Base-by-base conservation (phyloP, 2,113 vertebrate species). In the Microcebus murinus region DNA sequence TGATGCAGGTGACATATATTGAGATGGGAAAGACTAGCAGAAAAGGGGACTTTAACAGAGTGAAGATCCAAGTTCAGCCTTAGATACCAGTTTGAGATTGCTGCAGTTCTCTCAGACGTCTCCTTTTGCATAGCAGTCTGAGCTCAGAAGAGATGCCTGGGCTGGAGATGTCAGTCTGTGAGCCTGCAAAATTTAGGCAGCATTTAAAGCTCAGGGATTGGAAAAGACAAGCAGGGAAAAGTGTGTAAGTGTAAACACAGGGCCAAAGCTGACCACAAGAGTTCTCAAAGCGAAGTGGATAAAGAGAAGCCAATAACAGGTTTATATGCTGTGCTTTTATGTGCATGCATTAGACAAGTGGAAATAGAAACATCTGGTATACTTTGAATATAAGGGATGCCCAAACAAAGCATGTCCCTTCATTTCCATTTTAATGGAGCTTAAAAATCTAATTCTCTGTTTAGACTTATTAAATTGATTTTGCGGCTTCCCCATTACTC, bases 381-480 rank as follows among this genome's bases (percentile, higher is more conserved):
- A 14, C 27, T 80, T 21, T 80, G 82, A 88, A 76, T 25, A 11
- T 25, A 77, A 52, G 9, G 79, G 73, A 73, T 23, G 52, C 1
- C 18, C 18, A 95, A 65, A 61, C 70, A 70, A 87, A 90, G 29
- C 15, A 4, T 31, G 12, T 31, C 12, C 11, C 50, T 85, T 89
- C 83, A 29, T 39, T 81, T 94, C 81, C 90, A 61, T 59, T 88
- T 90, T 73, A 91, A 73, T 79, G 73, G n/a, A 50, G 14, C 77
- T 86, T 68, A 77, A 90, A 83, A 80, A 73, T 86, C 9, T 23
- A 95, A 94, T 67, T 84, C 17, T 86, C 52, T 65, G 52, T 23
- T 91, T 95, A n/a, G n/a, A 74, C 61, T 45, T 61, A 14, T 73
- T 90, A 57, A 74, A 42, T 83, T 88, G 71, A 77, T 77, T 96